phyloP scores from a whole-genome alignment of 2,797 vertebrate genomes.

The Antrozous pallidus region DNA sequence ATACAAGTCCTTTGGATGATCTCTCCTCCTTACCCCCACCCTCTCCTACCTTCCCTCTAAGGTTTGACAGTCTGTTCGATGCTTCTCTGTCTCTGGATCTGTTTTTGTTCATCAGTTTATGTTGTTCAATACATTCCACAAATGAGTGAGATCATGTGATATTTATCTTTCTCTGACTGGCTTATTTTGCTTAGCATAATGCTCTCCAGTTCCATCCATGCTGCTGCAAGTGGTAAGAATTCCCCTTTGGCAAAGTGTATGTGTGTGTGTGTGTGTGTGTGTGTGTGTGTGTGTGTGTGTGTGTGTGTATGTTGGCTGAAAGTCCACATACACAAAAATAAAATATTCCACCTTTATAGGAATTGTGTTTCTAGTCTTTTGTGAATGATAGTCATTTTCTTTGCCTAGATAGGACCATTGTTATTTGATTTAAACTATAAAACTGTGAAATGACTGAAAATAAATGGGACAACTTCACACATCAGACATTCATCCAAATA shows the following conservation, averaged over 20 bases:
- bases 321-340: neutral
- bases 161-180: too few species aligned
- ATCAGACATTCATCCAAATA: neutral
- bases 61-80: too few species aligned
- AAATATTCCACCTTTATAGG: neutral
- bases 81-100: too few species aligned
- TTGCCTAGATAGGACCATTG: neutral
- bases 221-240: too few species aligned
- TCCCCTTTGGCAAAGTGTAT: neutral
- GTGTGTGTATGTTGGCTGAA: neutral
- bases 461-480: neutral
- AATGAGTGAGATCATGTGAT: too few species aligned
- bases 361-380: neutral
- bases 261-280: neutral
- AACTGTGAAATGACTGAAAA: slow-evolving; percentile 24
- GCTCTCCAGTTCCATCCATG: too few species aligned
- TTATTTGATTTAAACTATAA: slow-evolving; percentile 32
- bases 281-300: neutral
- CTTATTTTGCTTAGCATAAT: too few species aligned
- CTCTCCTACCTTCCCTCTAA: too few species aligned
- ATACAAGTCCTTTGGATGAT: too few species aligned
- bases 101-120: too few species aligned
- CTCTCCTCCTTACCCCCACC: too few species aligned
- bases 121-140: too few species aligned
- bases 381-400: neutral